Evolutionary conservation across 2,113 vertebrate species (phyloP).

Genomic region (Platanista minor): DNA sequence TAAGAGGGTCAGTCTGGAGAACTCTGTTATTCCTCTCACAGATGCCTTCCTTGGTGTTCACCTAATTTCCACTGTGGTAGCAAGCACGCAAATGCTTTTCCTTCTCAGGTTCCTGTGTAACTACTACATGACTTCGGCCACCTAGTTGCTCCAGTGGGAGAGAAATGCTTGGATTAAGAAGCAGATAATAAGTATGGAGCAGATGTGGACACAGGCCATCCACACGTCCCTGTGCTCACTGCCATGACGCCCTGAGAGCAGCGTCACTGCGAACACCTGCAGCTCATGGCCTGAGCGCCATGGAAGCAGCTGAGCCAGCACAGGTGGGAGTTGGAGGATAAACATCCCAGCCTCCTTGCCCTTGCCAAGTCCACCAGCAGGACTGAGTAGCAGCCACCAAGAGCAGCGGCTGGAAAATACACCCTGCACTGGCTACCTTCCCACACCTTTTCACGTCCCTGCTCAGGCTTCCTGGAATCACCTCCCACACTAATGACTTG

Average conservation of each 20-base stretch:
- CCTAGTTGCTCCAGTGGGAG: not conserved
- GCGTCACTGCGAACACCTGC: not conserved
- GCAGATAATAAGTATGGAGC: not conserved
- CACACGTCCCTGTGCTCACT: not conserved
- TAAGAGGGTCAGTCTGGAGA: not conserved
- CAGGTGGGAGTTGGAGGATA: not conserved
- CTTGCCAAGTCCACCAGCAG: not conserved
- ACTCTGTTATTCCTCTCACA: not conserved
- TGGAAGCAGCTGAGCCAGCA: not conserved
- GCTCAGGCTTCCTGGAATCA: not conserved
- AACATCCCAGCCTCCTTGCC: not conserved
- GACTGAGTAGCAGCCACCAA: not conserved
- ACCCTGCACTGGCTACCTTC: not conserved
- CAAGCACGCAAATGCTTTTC: not conserved
- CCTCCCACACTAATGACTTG: not conserved
- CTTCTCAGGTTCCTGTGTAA: not conserved
- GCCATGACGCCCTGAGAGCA: accelerated
- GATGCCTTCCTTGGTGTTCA: not conserved
- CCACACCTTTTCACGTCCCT: not conserved
- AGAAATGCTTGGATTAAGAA: not conserved
- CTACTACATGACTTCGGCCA: not conserved
- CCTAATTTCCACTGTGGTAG: not conserved
- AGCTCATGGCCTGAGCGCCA: not conserved
- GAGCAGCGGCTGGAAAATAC: not conserved
- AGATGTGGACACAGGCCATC: not conserved